A percentile compares a stretch with the other conserved stretches of the same genome.
phyloP scores from a whole-genome alignment of 2,888 invertebrate genomes.

The Drosophila prostipennis region DNA sequence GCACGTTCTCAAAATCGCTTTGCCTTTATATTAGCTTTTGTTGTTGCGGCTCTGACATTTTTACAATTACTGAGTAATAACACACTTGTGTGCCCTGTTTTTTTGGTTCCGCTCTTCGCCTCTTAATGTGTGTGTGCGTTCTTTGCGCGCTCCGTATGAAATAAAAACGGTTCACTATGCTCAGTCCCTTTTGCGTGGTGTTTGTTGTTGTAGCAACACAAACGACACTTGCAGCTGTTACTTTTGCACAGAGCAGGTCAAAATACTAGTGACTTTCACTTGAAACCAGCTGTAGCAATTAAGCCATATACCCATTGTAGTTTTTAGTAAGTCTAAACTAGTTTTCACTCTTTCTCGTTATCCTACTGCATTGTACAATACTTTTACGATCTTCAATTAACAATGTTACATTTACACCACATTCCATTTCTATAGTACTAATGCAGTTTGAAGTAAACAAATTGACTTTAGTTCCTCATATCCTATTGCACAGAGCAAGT shows the following conservation, averaged over 20 bases:
- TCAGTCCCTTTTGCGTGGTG: conserved; percentile 48
- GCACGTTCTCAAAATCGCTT: conserved; percentile 50
- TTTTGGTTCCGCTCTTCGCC: conserved; percentile 52
- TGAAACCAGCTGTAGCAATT: too few species aligned
- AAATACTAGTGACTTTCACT: background rate
- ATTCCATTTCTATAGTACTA: too few species aligned
- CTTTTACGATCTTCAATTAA: too few species aligned
- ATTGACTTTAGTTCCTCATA: too few species aligned
- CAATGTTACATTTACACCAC: too few species aligned
- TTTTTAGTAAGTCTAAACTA: too few species aligned
- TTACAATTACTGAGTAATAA: conserved; percentile 75
- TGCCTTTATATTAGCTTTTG: conserved; percentile 43
- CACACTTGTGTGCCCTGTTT: conserved; percentile 78
- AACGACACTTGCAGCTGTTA: conserved; percentile 48
- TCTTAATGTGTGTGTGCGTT: conserved; percentile 54
- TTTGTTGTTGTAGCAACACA: conserved; percentile 37
- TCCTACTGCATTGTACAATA: too few species aligned
- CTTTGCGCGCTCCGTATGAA: conserved; percentile 70
- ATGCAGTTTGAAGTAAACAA: too few species aligned
- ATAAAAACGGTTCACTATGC: conserved; percentile 82
- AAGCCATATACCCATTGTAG: too few species aligned
- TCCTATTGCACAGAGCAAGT: background rate
- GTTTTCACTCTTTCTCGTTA: too few species aligned
- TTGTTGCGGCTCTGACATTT: conserved; percentile 56
- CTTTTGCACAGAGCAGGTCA: conserved; percentile 13